A percentile compares a stretch with the other conserved stretches of the same genome.
phyloP scores from a whole-genome alignment of 1,140 invertebrate genomes.

The Drosophila insularis region DNA sequence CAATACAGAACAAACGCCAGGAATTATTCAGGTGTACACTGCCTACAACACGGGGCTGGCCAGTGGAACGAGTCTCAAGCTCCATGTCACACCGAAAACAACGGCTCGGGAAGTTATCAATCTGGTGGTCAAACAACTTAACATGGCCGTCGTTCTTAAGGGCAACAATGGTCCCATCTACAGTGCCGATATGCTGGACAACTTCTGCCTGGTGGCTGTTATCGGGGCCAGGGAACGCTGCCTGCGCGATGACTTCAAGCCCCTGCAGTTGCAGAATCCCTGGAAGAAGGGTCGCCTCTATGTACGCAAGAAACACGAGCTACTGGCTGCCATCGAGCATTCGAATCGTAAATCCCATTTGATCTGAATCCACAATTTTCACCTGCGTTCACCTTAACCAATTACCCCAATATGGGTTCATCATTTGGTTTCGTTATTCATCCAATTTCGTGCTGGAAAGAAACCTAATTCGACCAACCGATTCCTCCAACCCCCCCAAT shows the following conservation, averaged over 20 bases:
- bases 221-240: conserved; percentile 96
- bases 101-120: conserved; percentile 96
- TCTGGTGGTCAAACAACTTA: conserved; percentile 95
- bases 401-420: conserved; percentile 40
- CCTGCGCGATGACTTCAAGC: conserved; percentile 95
- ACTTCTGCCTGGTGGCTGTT: conserved; percentile 96
- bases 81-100: conserved; percentile 95
- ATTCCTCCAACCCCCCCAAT: conserved; percentile 55
- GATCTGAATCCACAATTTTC: conserved; percentile 48
- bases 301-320: conserved; percentile 93
- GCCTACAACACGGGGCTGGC: conserved; percentile 97
- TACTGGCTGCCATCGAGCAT: conserved; percentile 93
- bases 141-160: conserved; percentile 94
- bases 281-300: conserved; percentile 97
- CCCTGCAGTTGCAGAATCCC: conserved; percentile 95
- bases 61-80: conserved; percentile 94
- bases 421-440: conserved; percentile 34
- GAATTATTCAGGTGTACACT: conserved; percentile 93
- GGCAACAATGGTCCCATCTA: conserved; percentile 91
- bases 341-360: conserved; percentile 87
- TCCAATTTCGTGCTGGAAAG: conserved; percentile 5
- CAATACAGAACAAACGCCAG: conserved; percentile 70
- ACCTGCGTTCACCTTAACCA: background rate
- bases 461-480: conserved; percentile 52
- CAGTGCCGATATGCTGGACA: conserved; percentile 88